A percentile compares a stretch with the other conserved stretches of the same genome.
These are phyloP conservation scores for Temnopleurus reevesii DNA, from an alignment of 53 echinoderm and acorn worm species.

Conservation along the genomic window DNA sequence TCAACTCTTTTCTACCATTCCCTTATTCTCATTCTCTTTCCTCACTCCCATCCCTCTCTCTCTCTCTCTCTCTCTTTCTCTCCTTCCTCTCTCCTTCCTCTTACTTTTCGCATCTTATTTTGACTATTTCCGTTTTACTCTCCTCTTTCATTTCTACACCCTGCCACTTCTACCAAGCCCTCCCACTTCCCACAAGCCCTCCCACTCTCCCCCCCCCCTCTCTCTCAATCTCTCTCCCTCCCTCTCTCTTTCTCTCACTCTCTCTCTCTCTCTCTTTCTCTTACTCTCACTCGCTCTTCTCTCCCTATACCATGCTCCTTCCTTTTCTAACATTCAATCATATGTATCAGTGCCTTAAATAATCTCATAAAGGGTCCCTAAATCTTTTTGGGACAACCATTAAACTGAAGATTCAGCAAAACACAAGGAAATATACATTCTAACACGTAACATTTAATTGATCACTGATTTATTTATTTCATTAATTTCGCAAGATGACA, in stretches of 20 bases:
- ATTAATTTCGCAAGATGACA: too few species aligned
- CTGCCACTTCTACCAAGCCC: neutral
- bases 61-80: neutral
- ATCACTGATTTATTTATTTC: too few species aligned
- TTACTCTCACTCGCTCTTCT: neutral
- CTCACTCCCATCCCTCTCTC: neutral
- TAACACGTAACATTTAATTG: too few species aligned
- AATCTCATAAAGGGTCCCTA: too few species aligned
- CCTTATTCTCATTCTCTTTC: too few species aligned
- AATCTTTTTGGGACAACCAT: too few species aligned
- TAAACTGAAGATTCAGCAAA: too few species aligned
- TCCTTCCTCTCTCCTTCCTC: neutral
- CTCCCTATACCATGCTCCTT: too few species aligned
- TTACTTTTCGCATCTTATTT: neutral
- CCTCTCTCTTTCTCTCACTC: neutral
- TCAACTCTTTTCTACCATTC: neutral
- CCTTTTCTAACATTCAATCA: too few species aligned
- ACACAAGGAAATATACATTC: too few species aligned
- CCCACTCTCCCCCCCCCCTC: neutral
- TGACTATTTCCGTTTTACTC: neutral
- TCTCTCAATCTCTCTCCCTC: neutral
- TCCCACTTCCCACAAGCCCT: neutral
- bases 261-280: neutral
- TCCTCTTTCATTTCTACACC: neutral
- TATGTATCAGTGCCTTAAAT: too few species aligned